Base-by-base conservation (phyloP, 35 echinoderm and acorn worm genomes). In the Heliocidaris tuberculata region DNA sequence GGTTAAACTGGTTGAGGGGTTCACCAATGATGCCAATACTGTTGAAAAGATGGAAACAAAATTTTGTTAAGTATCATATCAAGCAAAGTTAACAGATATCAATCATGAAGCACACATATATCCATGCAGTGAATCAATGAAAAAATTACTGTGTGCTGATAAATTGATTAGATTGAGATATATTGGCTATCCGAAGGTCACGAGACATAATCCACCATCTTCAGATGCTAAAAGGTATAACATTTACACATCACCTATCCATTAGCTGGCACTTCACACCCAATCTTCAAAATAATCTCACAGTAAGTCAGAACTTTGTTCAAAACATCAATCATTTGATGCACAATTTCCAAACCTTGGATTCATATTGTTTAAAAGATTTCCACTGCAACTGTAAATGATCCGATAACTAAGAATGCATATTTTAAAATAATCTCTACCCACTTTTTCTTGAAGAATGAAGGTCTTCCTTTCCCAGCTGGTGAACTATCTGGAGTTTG, bases 11-110 rank as follows among this genome's bases (percentile, higher is more conserved):
- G 94, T 94, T 95, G 35, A 99, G 32, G 16, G 96, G 95, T 93
- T 98, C 97, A 31, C 97, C 97, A 17, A 98, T 94, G 50, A 98
- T 98, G 31, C 97, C 97, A 95, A 98, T 88, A 50, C 97, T 98
- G 94, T 60, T 48, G 94, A 54, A 94, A 32, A 86, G 24, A 89
- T 78, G 65, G 17, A 78, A 78, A 78, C 27, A 78, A 78, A 56
- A 78, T 78, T 5, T n/a, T 5, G 21, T 78, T 21, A 56, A 56
- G 8, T 13, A 56, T 12, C 52, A 56, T 56, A 27, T n/a, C 65
- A 78, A 7, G 27, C 65, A n/a, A 78, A 24, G 65, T 78, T 5
- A 27, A 78, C 7, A 15, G 52, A 56, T 15, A 56, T 56, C 35
- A 42, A 42, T 56, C 11, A 56, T 15, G 5, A 21, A 78, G 65